Base-by-base conservation (phyloP, 1,140 invertebrate species). In the Aphelinus certus region DNA sequence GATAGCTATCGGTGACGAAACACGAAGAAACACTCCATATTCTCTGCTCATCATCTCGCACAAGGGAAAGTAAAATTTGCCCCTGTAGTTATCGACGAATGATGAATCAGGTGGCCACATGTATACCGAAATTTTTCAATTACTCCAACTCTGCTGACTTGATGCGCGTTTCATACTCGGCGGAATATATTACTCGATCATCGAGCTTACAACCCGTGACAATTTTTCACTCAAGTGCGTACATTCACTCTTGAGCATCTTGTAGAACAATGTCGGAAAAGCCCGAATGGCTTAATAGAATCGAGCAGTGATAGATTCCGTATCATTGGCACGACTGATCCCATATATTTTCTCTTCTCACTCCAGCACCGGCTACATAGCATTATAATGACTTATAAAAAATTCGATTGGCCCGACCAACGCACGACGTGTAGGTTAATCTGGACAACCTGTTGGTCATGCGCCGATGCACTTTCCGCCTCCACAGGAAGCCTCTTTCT, bases 401-500 rank as follows among this genome's bases (percentile, higher is more conserved):
- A 26, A 80, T 83, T 82, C 79, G 81, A 83, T 83, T 75, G 76
- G 63, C 63, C 57, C 56, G 26, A 26, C 26, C 26, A 26, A 26
- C 62, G 66, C 61, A 7, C 46, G 55, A 76, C 73, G 79, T 83
- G 81, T 81, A 80, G 80, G 81, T 83, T 83, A 84, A 84, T 84
- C 82, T 79, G 82, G 76, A 73, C 79, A 84, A 84, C 82, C 80
- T 81, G 83, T 84, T 83, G 53, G 75, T 78, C 74, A 73, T 76
- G 64, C 78, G 49, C 70, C 79, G 78, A 83, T 81, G 81, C 79
- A 83, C 81, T 83, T 82, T 79, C 82, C 81, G 81, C 82, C 81
- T 83, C 78, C 81, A 79, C 78, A 74, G 79, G 81, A 79, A 81
- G 79, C 81, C 81, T 82, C 78, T 69, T 78, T 80, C 73, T 71